Evolutionary conservation across 2,113 vertebrate species (phyloP), one percentile per base, ranked within the genome.

Genomic region (Todiramphus saurophagus): DNA sequence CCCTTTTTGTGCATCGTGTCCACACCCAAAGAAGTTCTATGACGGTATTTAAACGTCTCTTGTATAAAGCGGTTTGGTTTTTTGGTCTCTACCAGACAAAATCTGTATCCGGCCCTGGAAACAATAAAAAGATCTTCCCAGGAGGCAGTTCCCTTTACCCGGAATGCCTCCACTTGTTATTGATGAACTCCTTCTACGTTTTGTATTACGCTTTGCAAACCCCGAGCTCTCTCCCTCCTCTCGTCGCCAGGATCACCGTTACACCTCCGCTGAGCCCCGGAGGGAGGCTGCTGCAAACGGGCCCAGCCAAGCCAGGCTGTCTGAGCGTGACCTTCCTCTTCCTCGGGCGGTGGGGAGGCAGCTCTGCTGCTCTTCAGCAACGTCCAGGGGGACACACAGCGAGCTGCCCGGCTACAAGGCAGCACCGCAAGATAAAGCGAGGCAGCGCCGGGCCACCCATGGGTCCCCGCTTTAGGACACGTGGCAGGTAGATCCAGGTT

Each of bases 341-440:
- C 41, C 14, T 11, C 19, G 13, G 37, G 41, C 6, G 6, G 13
- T 4, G 16, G 11, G 4, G 15, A 16, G 12, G 50, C 35, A 7
- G 64, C 72, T 27, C 46, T 1, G 11, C 16, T 7, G 63, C 80
- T 58, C 58, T 2, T 4, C 11, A 35, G 8, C 50, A 28, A 10
- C 14, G 10, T 58, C 80, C 7, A 27, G 3, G 63, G 1, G 6
- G 48, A 8, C 13, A 8, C 8, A 3, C 51, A 7, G 2, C 0
- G 37, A 46, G 60, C 60, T 21, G 59, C 74, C 25, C 0, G 28
- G 2, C 43, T 12, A 15, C 23, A 4, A 12, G 1, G 15, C n/a
- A 10, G 60, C 43, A 7, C 74, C 1, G 3, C 27, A 55, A 27
- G 50, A n/a, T 2, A 13, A 8, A 43, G 43, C 6, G 15, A 51